These are phyloP conservation scores for Chiloscyllium plagiosum DNA, from an alignment of 2,113 vertebrate genomes.

Conservation along the genomic window DNA sequence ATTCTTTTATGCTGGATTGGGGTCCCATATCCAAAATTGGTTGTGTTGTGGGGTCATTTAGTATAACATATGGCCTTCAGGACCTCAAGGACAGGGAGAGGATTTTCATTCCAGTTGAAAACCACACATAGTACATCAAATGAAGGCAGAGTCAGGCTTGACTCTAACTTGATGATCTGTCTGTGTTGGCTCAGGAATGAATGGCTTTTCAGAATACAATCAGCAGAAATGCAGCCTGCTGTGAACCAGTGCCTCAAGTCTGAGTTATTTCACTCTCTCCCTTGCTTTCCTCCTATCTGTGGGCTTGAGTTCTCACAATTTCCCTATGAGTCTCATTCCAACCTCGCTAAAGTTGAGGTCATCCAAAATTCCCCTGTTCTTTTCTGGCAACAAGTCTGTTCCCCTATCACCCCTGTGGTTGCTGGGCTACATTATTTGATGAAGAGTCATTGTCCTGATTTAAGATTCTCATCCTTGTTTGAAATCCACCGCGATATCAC, in stretches of 20 bases:
- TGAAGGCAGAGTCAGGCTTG: neutral
- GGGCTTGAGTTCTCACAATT: neutral
- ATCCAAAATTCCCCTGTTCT: no score
- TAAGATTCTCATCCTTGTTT: neutral
- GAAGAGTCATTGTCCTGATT: no score
- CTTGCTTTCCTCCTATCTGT: neutral
- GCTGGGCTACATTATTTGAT: no score
- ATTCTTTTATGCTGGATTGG: neutral
- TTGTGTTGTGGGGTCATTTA: neutral
- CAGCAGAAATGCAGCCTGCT: no score
- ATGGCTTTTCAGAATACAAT: no score
- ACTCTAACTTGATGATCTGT: neutral
- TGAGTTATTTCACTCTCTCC: neutral
- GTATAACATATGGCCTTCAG: neutral
- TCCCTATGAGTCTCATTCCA: no score
- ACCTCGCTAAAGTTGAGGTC: no score
- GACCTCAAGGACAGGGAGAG: neutral
- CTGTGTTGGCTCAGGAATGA: no score
- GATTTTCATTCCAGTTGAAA: neutral
- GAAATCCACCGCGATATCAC: neutral
- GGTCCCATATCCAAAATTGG: neutral
- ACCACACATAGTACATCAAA: neutral
- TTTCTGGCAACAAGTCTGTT: no score
- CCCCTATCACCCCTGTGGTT: no score
- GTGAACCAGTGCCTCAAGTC: neutral